Evolutionary conservation across 2,113 vertebrate genomes (phyloP).

Genomic region (Eolophus roseicapilla): DNA sequence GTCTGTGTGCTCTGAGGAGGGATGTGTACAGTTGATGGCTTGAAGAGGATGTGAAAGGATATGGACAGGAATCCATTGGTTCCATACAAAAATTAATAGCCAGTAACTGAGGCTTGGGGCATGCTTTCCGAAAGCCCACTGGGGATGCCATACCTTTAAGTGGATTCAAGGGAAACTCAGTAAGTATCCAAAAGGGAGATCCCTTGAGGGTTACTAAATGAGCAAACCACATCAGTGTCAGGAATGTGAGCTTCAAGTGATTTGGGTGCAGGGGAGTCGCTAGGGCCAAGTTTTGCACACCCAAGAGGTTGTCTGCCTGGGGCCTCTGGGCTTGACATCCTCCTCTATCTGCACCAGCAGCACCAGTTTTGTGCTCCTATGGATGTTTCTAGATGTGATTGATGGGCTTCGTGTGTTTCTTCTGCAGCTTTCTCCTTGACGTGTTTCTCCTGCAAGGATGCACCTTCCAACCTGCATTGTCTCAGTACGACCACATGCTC

Average conservation of each 20-base stretch:
- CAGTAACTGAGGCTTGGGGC: not conserved
- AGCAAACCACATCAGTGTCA: not conserved
- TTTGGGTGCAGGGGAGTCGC: not conserved
- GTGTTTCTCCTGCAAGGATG: constrained; percentile 42
- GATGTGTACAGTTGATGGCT: not conserved
- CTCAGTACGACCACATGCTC: not conserved
- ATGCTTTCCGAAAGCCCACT: not conserved
- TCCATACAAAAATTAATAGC: not conserved
- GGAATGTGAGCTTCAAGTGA: not conserved
- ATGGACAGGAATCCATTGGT: not conserved
- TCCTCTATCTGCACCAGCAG: not conserved
- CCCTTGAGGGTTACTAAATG: not conserved
- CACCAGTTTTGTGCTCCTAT: not conserved
- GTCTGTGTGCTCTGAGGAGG: not conserved
- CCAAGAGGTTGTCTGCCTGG: not conserved
- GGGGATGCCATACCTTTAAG: not conserved
- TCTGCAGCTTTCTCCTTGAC: constrained; percentile 26
- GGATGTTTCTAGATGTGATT: not conserved
- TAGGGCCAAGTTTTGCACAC: not conserved
- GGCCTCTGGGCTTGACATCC: not conserved
- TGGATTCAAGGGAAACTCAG: not conserved
- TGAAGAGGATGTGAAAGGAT: not conserved
- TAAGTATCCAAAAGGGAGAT: not conserved
- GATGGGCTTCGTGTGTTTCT: not conserved
- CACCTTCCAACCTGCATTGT: not conserved